A percentile compares a stretch with the other conserved stretches of the same genome.
Evolutionary conservation across 1,140 invertebrate species (phyloP).

Genomic region (Ceratitis capitata): DNA sequence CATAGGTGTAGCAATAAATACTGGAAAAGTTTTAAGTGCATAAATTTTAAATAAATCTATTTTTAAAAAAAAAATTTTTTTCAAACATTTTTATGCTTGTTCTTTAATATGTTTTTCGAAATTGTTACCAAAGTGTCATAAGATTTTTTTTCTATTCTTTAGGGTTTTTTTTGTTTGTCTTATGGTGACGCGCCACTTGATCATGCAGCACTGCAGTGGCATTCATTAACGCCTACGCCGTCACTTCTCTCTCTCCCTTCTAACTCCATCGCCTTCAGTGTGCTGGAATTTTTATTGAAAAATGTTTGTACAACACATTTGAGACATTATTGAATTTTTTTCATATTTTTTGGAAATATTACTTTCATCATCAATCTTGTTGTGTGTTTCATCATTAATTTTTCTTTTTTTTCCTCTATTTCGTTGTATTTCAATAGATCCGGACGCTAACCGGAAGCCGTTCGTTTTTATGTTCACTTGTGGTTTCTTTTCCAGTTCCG

Average conservation of each 20-base stretch:
- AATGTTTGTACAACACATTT: neutral
- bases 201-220: neutral
- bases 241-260: no score
- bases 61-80: no score
- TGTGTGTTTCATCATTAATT: neutral
- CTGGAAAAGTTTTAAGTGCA: no score
- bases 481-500: constrained; percentile 18
- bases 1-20: neutral
- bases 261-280: neutral
- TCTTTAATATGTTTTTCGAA: neutral
- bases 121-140: constrained; percentile 9
- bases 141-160: neutral
- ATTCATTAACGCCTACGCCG: neutral
- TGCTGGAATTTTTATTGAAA: constrained; percentile 14
- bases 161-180: neutral
- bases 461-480: neutral
- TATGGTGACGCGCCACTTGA: neutral
- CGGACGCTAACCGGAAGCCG: constrained; percentile 10
- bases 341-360: neutral
- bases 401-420: neutral
- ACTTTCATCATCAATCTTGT: neutral
- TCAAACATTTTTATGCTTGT: neutral
- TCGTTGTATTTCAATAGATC: neutral
- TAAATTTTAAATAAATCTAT: neutral
- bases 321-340: constrained; percentile 16